Evolutionary conservation across 2,888 invertebrate genomes (phyloP), one percentile per base, ranked within the genome.

Genomic region (Orchesella flavescens): DNA sequence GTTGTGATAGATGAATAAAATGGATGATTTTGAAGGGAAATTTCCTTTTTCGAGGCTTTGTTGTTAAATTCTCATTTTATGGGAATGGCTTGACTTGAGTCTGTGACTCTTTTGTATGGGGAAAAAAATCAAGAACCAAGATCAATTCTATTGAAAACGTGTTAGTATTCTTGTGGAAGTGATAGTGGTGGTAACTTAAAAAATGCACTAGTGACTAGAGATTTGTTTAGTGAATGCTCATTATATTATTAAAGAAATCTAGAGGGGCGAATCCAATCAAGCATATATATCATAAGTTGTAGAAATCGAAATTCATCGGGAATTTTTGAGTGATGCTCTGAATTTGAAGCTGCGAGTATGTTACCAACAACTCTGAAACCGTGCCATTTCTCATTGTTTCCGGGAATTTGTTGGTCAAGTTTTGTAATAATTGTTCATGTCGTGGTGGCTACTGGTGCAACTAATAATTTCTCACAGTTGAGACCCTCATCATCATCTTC

Each of bases 11-110:
- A 57, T 57, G 43, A 53, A 68, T 10, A 15, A 68, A 75, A 76
- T 59, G 59, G 17, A 46, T 68, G 68, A 66, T 63, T 65, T 76
- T 55, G 66, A 53, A 65, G 65, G 53, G 66, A 76, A 76, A 66
- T 78, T 79, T 79, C 79, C 79, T 72, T 79, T 79, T 79, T 79
- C 61, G n/a, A 2, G 34, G 59, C 61, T 79, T 76, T 76, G 13
- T 74, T 23, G 49, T 17, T 44, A 34, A 34, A 34, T 34, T 34
- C 34, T 34, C 34, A 34, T 34, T 34, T 34, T 34, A 34, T 34
- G 34, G 34, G 34, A 34, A 34, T 34, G 34, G 34, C 19, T 57
- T 57, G 57, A 57, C 15, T 57, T 34, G 57, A 57, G 19, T 57
- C 53, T 34, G 57, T 15, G 19, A 15, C 53, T n/a, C 10, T 57